Evolutionary conservation across 92 coral and sea anemone species (phyloP), one percentile per base, ranked within the genome.

Genomic region (Heteractis magnifica): DNA sequence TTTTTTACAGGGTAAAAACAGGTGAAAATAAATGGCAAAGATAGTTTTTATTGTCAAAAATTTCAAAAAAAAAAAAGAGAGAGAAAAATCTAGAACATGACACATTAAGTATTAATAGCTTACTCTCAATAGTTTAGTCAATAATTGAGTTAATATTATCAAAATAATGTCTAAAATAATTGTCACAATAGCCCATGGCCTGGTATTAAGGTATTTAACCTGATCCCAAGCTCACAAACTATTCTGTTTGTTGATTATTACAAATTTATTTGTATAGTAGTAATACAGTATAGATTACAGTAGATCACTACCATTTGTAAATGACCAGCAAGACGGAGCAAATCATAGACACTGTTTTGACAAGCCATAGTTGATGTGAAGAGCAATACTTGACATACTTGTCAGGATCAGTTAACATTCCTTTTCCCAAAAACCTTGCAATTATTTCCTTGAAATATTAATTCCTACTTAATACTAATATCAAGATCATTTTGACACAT

Each of bases 81-180:
- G 78, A 49, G 11, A 74, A 49, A 12, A 49, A 44, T 74, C 52
- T 51, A 74, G 78, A 74, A 74, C 78, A 74, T 49, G 21, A 13
- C 20, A 74, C 19, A 49, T 74, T 6, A 74, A 74, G 56, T 74
- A 74, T 74, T 74, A 44, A 74, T 44, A 10, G 5, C 26, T 4
- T 49, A 0, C 4, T 74, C 8, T 62, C 12, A 6, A 18, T 62
- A n/a, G 21, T 15, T 55, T 59, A 4, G n/a, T 59, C 21, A 12
- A 59, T 59, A 59, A 16, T 59, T 59, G 20, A 59, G 70, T 62
- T 34, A 34, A 34, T 34, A 34, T 34, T 34, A 34, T 34, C 2
- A 34, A 34, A 34, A 34, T 26, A 26, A 26, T 34, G 44, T 34
- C 44, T 26, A 62, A 62, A 4, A 16, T 62, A 18, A 62, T 4